Percentiles rank a stretch among this genome's conserved stretches.
Evolutionary conservation across 2,888 invertebrate genomes (phyloP).

Genomic region (Drosophila mimetica): DNA sequence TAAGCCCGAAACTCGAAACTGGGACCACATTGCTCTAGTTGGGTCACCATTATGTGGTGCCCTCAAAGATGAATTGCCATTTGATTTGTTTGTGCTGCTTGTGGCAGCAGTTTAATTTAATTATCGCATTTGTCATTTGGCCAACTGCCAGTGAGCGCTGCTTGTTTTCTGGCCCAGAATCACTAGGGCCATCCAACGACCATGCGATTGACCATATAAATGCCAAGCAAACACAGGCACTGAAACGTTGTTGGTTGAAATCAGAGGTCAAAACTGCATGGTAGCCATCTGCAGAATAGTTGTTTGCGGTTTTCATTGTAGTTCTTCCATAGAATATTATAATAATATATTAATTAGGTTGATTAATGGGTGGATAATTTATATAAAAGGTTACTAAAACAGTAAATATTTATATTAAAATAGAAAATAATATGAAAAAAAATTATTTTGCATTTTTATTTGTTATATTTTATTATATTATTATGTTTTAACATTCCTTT

Average conservation of each 20-base stretch:
- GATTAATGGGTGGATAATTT: no score
- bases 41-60: slow-evolving; percentile 40
- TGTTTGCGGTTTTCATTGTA: background rate
- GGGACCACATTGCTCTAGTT: slow-evolving; percentile 7
- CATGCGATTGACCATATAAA: slow-evolving; percentile 63
- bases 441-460: background rate
- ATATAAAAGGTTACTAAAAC: no score
- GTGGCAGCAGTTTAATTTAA: slow-evolving; percentile 83
- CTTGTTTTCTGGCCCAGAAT: slow-evolving; percentile 37
- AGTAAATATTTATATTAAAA: no score
- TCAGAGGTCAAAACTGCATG: slow-evolving; percentile 14
- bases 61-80: slow-evolving; percentile 77
- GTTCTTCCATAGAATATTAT: no score
- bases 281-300: background rate
- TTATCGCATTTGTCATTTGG: slow-evolving; percentile 83
- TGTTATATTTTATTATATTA: no score
- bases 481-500: no score
- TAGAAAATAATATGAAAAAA: no score
- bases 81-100: slow-evolving; percentile 81
- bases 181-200: slow-evolving; percentile 27
- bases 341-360: no score
- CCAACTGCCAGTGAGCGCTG: slow-evolving; percentile 68
- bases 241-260: slow-evolving; percentile 2
- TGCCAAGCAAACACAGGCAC: no score
- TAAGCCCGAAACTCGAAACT: slow-evolving; percentile 8